phyloP scores from a whole-genome alignment of 2,113 vertebrate genomes.

The Lasiurus borealis region DNA sequence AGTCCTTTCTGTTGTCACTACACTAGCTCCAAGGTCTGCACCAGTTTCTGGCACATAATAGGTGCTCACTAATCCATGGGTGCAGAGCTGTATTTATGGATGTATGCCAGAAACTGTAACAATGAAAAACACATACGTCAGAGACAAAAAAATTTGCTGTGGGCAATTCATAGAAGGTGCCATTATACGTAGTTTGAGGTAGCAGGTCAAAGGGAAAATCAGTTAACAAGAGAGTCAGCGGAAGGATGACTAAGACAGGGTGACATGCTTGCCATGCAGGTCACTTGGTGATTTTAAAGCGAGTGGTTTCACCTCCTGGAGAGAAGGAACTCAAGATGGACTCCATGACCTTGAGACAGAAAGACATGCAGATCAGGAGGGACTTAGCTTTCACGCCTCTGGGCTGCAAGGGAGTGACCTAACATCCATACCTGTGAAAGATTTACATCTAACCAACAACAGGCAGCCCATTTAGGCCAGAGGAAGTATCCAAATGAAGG shows the following conservation, averaged over 20 bases:
- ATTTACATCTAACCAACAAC: neutral
- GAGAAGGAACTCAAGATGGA: neutral
- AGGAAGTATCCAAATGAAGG: neutral
- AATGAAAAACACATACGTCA: neutral
- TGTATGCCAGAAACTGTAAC: neutral
- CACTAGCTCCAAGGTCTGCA: neutral
- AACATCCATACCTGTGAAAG: neutral
- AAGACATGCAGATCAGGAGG: neutral
- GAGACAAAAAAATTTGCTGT: neutral
- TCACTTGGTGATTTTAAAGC: neutral
- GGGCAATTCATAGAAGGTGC: neutral
- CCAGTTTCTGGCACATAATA: neutral
- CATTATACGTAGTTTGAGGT: neutral
- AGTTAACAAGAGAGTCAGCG: neutral
- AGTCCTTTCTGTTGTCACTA: neutral
- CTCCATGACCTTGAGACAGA: neutral
- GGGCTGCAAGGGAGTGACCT: neutral
- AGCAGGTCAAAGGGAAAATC: neutral
- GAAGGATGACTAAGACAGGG: neutral
- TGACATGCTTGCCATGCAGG: neutral
- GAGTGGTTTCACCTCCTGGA: neutral
- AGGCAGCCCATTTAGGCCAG: neutral
- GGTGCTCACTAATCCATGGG: neutral
- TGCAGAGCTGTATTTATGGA: neutral
- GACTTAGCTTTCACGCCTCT: neutral